Base-by-base conservation (phyloP, 2,797 vertebrate species). In the Sarcophilus harrisii region DNA sequence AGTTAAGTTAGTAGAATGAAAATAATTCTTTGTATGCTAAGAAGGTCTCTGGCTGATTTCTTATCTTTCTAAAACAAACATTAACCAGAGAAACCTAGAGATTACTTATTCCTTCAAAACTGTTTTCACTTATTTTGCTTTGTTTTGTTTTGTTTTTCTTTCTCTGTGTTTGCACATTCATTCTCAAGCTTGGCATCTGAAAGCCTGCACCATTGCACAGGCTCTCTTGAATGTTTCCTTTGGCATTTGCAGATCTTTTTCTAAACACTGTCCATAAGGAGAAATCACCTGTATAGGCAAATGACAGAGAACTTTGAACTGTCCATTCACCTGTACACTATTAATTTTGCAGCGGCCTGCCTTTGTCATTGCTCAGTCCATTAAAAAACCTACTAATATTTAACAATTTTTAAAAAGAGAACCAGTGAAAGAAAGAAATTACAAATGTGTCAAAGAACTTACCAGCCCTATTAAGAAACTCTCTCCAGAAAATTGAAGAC, bases 401-500 rank as follows among this genome's bases (percentile, higher is more conserved):
- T 92, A 96, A 57, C 49, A 58, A 95, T 91, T 87, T 87, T 58
- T 38, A n/a, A 58, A 59, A 73, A 9, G 24, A 58, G 2, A 60
- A 32, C 87, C 12, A 94, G 32, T 73, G 13, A 58, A 0, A 95
- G 24, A 93, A 95, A 91, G 95, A 98, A 95, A 98, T 98, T 97
- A 98, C 96, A 92, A 98, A 97, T 98, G 97, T 97, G 94, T 97
- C 95, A 98, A 98, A 93, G 97, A 89, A 96, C 93, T 98, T 93
- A 98, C 90, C 38, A 94, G 96, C n/a, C 45, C 92, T 6, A 0
- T 30, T 94, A 92, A 95, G 58, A 57, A 96, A n/a, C 81, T 96
- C 90, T 93, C 5, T 55, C 97, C 97, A 98, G 97, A 96, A 98
- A 98, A 98, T 5, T 96, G 92, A 98, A 98, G 97, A 98, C 98